Percentiles rank a stretch among this genome's conserved stretches.
Evolutionary conservation across 1,140 invertebrate species (phyloP).

Genomic region (Planococcus citri): DNA sequence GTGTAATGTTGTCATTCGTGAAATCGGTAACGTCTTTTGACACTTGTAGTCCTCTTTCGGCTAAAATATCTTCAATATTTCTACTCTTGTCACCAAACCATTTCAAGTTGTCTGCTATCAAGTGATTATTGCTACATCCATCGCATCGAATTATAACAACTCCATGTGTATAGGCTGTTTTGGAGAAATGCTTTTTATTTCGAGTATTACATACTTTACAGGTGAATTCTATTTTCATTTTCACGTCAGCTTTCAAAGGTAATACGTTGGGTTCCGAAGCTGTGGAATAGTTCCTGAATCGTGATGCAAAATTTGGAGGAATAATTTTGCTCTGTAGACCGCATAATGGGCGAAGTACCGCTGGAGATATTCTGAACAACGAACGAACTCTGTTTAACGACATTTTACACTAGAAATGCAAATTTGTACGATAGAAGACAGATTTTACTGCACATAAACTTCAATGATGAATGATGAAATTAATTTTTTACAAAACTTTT

Average conservation of each 20-base stretch:
- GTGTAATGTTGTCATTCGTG: too few relatives aligned
- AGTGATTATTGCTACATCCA: conserved; percentile 71
- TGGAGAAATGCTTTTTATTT: conserved; percentile 65
- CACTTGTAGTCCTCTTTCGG: conserved; percentile 67
- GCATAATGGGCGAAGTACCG: neutral
- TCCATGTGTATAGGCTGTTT: conserved; percentile 70
- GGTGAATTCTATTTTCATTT: conserved; percentile 61
- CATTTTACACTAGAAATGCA: neutral
- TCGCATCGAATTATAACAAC: conserved; percentile 77
- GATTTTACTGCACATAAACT: too few relatives aligned
- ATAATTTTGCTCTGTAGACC: neutral
- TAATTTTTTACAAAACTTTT: too few relatives aligned
- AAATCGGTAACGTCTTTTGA: neutral
- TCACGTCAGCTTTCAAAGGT: conserved; percentile 30
- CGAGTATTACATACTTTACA: conserved; percentile 71
- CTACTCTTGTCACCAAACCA: conserved; percentile 65
- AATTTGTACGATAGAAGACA: too few relatives aligned
- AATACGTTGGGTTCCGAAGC: neutral
- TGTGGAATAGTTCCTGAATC: neutral
- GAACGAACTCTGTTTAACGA: neutral
- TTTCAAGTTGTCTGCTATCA: conserved; percentile 84
- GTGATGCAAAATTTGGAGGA: neutral
- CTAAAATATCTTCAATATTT: conserved; percentile 76
- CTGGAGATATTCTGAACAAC: neutral
- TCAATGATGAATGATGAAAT: too few relatives aligned